A percentile compares a stretch with the other conserved stretches of the same genome.
Conservation (phyloP, 2,797 vertebrate species). For the Phataginus tricuspis region DNA sequence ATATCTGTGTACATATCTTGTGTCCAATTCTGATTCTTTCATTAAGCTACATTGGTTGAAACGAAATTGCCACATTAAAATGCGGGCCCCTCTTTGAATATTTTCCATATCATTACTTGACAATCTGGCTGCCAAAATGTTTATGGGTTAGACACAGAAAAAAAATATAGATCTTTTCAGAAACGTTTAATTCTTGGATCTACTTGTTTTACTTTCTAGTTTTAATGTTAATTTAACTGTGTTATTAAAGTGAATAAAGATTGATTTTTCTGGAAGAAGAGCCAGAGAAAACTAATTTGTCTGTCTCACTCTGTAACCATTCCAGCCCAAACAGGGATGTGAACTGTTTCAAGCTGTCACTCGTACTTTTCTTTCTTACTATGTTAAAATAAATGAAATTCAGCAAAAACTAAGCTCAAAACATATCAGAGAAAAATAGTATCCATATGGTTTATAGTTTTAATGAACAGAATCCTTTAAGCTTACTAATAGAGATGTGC, state of each 20-base stretch:
- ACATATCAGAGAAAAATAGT: neutral
- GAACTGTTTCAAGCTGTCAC: neutral
- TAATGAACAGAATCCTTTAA: neutral
- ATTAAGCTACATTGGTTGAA: neutral
- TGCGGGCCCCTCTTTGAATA: neutral
- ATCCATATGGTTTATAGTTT: neutral
- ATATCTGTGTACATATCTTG: neutral
- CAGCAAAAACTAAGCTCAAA: constrained; percentile 41
- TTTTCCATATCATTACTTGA: neutral
- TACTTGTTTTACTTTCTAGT: neutral
- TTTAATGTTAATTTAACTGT: constrained; percentile 62
- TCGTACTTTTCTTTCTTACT: neutral
- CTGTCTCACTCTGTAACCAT: neutral
- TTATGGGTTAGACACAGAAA: neutral
- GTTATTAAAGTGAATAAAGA: constrained; percentile 54
- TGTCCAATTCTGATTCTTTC: neutral
- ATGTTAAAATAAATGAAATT: constrained; percentile 2
- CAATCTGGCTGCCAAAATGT: neutral
- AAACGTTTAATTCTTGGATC: constrained; percentile 48
- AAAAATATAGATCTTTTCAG: neutral
- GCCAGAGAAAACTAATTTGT: neutral
- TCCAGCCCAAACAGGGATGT: neutral
- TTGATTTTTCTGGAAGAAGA: constrained; percentile 11
- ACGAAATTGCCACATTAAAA: constrained; percentile 4
- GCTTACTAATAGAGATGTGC: neutral